Conservation (phyloP, 2,113 vertebrate genomes). For the Hippocampus barbouri region DNA sequence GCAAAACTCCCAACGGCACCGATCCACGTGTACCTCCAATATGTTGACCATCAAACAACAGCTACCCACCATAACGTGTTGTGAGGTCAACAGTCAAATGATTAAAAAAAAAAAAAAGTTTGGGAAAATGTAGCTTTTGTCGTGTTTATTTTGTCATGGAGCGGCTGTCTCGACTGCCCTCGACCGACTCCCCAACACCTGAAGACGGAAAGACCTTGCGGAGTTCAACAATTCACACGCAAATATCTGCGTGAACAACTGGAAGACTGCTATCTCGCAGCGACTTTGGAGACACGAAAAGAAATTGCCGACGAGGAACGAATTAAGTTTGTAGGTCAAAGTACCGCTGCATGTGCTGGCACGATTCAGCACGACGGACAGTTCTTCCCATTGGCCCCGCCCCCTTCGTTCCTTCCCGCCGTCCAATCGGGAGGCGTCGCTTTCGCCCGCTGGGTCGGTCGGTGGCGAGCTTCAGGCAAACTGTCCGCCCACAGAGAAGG, state of each 20-base stretch:
- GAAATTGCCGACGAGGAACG: too few species aligned
- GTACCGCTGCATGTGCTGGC: too few species aligned
- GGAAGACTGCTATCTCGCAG: too few species aligned
- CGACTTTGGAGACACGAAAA: too few species aligned
- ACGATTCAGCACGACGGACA: constrained; percentile 63
- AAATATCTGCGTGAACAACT: too few species aligned
- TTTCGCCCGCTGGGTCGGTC: constrained; percentile 1
- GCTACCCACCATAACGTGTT: not conserved
- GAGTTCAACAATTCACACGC: too few species aligned
- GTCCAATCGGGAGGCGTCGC: not conserved
- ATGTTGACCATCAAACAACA: not conserved
- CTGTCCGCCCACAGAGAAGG: constrained; percentile 44
- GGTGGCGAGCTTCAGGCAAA: constrained; percentile 51
- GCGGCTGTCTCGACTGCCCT: too few species aligned
- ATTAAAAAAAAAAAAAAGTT: not conserved
- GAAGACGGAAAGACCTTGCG: too few species aligned
- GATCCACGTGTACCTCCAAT: not conserved
- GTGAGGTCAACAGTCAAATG: not conserved
- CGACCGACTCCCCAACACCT: too few species aligned
- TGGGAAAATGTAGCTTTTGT: not conserved
- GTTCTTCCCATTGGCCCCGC: constrained; percentile 54
- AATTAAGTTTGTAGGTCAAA: too few species aligned
- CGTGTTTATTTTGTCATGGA: too few species aligned
- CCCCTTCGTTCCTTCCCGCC: constrained; percentile 16
- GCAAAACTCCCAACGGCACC: not conserved